phyloP scores from a whole-genome alignment of 1,140 invertebrate genomes.

The Diorhabda elongata region DNA sequence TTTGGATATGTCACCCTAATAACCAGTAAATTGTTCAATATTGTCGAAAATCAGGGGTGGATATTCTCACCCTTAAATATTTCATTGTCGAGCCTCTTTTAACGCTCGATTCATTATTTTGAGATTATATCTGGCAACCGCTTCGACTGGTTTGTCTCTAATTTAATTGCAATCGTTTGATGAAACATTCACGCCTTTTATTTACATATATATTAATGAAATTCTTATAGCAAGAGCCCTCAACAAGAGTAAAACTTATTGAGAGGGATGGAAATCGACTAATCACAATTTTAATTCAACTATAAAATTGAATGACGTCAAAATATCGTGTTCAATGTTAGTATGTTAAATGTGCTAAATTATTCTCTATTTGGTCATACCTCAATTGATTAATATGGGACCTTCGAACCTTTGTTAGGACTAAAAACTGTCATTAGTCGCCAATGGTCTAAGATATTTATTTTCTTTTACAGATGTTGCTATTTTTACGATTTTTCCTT shows the following conservation, averaged over 20 bases:
- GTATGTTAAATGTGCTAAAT: no score
- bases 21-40: conserved; percentile 18
- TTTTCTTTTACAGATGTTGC: no score
- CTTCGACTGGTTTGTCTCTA: neutral
- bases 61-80: conserved; percentile 20
- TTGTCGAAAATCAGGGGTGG: conserved; percentile 14
- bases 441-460: no score
- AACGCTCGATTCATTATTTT: conserved; percentile 14
- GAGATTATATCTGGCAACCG: conserved; percentile 13
- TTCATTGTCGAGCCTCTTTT: conserved; percentile 17
- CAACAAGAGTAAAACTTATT: neutral
- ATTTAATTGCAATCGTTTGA: neutral
- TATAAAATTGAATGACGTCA: no score
- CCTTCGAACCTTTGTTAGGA: no score
- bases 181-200: conserved; percentile 2
- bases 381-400: no score
- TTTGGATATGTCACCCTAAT: conserved; percentile 15
- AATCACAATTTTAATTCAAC: no score
- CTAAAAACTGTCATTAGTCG: no score
- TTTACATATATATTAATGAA: conserved; percentile 3
- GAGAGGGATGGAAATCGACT: neutral
- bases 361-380: no score
- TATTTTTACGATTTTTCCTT: no score
- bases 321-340: no score
- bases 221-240: neutral